phyloP scores from a whole-genome alignment of 2,888 invertebrate species.

The Rutpela maculata region DNA sequence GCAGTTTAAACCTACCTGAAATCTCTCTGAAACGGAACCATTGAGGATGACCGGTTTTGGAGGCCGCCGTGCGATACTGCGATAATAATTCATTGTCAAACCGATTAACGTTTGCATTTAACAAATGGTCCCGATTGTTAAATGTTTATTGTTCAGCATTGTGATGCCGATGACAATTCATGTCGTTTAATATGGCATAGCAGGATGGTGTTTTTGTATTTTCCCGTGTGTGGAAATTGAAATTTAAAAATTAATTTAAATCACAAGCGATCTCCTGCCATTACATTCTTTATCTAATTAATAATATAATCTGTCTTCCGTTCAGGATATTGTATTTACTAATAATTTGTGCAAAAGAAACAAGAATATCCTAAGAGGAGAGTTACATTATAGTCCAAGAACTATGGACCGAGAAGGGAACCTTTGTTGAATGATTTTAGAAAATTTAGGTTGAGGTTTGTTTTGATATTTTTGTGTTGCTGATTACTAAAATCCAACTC shows the following conservation, averaged over 20 bases:
- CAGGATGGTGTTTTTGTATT: background rate
- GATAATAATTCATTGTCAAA: constrained; percentile 38
- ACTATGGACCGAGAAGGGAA: no score
- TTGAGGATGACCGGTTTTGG: constrained; percentile 32
- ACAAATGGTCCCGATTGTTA: constrained; percentile 37
- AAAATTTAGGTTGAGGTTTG: no score
- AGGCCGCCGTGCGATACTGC: constrained; percentile 21
- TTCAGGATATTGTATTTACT: background rate
- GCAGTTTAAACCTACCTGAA: background rate
- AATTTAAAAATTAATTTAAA: constrained; percentile 11
- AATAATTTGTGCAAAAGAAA: background rate
- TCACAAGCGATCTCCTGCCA: constrained; percentile 12
- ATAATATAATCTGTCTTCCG: background rate
- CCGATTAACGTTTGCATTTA: constrained; percentile 39
- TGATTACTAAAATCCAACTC: no score
- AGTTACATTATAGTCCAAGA: no score
- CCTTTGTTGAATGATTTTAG: no score
- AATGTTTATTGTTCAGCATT: constrained; percentile 42
- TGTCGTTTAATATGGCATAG: constrained; percentile 13
- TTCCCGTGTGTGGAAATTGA: background rate
- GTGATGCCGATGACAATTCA: constrained; percentile 38
- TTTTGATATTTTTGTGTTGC: no score
- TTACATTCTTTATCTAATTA: background rate
- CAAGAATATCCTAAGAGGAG: no score
- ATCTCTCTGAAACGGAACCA: constrained; percentile 2